Percentiles rank a stretch among this genome's conserved stretches.
phyloP scores from a whole-genome alignment of 2,888 invertebrate genomes.

The Lucinisca nassula region DNA sequence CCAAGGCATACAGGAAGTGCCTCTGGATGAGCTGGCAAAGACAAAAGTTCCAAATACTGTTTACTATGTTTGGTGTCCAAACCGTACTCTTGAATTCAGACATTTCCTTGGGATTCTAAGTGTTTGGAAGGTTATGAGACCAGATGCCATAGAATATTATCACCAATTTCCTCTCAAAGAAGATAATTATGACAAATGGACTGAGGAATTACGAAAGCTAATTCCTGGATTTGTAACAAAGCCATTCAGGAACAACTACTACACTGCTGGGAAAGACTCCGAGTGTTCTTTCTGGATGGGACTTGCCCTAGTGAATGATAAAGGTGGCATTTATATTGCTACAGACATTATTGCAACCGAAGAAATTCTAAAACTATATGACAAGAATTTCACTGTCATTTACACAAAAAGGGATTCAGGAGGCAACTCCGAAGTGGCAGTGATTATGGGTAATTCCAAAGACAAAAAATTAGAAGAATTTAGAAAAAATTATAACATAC shows the following conservation, averaged over 20 bases:
- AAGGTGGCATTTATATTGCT: constrained; percentile 83
- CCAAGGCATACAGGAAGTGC: constrained; percentile 29
- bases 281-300: constrained; percentile 65
- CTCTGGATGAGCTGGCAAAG: constrained; percentile 52
- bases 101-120: constrained; percentile 84
- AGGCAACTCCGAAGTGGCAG: not conserved
- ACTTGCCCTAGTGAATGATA: constrained; percentile 73
- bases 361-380: constrained; percentile 41
- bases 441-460: constrained; percentile 52
- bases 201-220: constrained; percentile 75
- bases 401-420: not conserved
- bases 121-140: constrained; percentile 79
- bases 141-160: constrained; percentile 81
- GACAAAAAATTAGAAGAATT: constrained; percentile 31
- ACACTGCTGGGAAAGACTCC: constrained; percentile 39
- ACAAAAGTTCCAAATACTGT: constrained; percentile 73
- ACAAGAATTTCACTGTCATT: constrained; percentile 44
- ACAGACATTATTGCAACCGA: constrained; percentile 73
- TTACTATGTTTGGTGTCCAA: constrained; percentile 83
- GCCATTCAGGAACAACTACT: constrained; percentile 66
- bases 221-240: constrained; percentile 74
- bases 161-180: constrained; percentile 60
- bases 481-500: constrained; percentile 8
- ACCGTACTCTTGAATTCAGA: constrained; percentile 80
- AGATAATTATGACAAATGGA: constrained; percentile 81